Conservation (phyloP, 2,888 invertebrate genomes). For the Leistus spinibarbis region DNA sequence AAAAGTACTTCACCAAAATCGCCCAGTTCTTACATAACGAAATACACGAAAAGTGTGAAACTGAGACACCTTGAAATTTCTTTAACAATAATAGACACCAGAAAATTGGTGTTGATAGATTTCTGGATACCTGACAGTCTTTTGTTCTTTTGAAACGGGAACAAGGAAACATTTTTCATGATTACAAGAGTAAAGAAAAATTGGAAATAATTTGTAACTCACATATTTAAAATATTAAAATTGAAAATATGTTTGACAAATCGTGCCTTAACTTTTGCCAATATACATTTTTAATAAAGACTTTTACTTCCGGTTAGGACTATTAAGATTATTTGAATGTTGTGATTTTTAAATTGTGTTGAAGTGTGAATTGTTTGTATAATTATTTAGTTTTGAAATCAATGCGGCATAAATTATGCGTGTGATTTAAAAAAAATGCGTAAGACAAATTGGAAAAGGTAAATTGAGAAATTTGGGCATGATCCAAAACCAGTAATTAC, state of each 20-base stretch:
- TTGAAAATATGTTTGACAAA: background rate
- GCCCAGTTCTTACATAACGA: background rate
- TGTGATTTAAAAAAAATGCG: too few species aligned
- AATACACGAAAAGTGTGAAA: background rate
- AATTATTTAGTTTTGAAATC: too few species aligned
- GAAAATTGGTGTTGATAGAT: background rate
- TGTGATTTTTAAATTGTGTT: background rate
- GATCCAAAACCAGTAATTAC: background rate
- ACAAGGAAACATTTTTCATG: background rate
- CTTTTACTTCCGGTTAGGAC: too few species aligned
- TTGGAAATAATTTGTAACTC: background rate
- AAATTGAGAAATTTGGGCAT: too few species aligned
- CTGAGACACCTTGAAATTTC: background rate
- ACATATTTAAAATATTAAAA: background rate
- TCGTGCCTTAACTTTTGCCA: background rate
- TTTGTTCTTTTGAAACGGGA: background rate
- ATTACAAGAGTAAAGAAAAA: background rate
- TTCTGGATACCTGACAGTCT: background rate
- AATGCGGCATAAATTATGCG: too few species aligned
- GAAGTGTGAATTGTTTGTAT: background rate
- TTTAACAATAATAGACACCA: background rate
- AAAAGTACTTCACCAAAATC: background rate
- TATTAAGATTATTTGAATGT: too few species aligned
- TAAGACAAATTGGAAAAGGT: too few species aligned
- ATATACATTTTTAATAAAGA: too few species aligned